Evolutionary conservation across 2,888 invertebrate genomes (phyloP).

Genomic region (Chouioia cunea): DNA sequence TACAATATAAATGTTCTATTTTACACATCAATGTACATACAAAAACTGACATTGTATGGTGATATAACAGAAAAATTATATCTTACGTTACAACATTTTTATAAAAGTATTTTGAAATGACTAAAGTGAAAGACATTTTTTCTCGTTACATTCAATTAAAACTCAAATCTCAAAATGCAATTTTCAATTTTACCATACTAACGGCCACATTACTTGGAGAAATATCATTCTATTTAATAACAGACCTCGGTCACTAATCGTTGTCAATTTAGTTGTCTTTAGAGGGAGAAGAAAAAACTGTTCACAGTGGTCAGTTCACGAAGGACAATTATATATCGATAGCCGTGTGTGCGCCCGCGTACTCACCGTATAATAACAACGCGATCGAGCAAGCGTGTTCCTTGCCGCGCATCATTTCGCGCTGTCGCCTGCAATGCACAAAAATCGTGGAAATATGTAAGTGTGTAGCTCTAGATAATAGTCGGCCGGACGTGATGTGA

Average conservation of each 20-base stretch:
- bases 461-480: conserved; percentile 33
- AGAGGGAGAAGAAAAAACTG: background rate
- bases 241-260: no score
- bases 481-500: background rate
- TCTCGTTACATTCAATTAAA: no score
- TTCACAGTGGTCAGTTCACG: conserved; percentile 18
- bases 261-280: no score
- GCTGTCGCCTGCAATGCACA: conserved; percentile 48
- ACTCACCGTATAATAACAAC: background rate
- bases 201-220: no score
- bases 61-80: background rate
- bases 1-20: conserved; percentile 28
- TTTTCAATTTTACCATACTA: no score
- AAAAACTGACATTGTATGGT: background rate
- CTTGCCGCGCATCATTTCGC: conserved; percentile 43
- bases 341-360: background rate
- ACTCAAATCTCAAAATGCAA: no score
- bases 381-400: conserved; percentile 14
- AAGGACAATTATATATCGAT: conserved; percentile 15
- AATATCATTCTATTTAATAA: no score
- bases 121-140: no score
- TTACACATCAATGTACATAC: conserved; percentile 29
- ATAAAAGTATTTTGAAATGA: no score
- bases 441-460: conserved; percentile 44
- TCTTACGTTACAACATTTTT: no score